Evolutionary conservation across 1,140 invertebrate species (phyloP).

Genomic region (Vanessa atalanta): DNA sequence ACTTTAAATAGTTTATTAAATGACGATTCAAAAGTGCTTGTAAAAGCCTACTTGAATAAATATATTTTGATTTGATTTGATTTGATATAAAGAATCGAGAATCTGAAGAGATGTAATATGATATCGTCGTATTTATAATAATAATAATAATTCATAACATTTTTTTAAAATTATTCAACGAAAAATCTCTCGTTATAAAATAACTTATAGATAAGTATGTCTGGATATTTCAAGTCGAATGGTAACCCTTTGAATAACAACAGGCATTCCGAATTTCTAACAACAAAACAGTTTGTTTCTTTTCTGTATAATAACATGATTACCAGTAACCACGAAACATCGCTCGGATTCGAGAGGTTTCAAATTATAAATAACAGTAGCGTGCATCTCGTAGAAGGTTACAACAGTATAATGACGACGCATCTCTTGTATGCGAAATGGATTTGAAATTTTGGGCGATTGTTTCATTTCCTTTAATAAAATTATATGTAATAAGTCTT

Average conservation of each 20-base stretch:
- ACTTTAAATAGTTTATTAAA: no score
- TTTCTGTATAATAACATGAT: conserved; percentile 26
- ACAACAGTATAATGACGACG: no score
- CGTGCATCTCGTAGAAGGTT: not conserved
- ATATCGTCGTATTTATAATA: no score
- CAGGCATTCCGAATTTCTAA: conserved; percentile 28
- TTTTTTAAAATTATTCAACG: not conserved
- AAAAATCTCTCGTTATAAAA: not conserved
- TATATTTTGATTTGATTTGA: no score
- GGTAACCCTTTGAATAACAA: conserved; percentile 10
- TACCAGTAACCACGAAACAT: conserved; percentile 27
- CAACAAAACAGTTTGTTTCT: conserved; percentile 10
- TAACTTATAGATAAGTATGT: not conserved
- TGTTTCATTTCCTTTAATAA: no score
- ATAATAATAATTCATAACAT: not conserved
- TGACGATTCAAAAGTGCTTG: no score
- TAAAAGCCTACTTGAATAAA: no score
- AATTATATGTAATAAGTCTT: no score
- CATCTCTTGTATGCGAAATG: no score
- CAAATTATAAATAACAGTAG: not conserved
- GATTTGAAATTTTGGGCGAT: no score
- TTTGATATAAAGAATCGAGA: no score
- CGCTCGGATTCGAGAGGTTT: conserved; percentile 6
- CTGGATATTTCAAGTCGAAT: not conserved
- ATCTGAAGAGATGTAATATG: no score